phyloP scores from a whole-genome alignment of 2,797 vertebrate species.

The Molothrus ater region DNA sequence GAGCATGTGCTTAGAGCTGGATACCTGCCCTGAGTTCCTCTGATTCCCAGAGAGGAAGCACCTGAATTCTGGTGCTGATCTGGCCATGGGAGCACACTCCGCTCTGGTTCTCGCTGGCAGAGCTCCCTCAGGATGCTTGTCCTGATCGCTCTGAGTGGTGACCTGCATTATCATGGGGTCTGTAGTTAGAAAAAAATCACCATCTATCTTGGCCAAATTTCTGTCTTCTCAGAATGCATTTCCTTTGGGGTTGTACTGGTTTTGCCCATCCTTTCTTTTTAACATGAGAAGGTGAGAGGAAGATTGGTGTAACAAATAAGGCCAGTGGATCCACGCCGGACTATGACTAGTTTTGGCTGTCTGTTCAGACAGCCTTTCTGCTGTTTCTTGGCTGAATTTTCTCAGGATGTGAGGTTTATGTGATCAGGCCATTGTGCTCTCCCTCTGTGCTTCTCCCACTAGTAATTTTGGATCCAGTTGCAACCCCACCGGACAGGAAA shows the following conservation, averaged over 20 bases:
- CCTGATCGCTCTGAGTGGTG: not conserved
- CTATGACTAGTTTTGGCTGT: not conserved
- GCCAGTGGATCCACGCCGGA: not conserved
- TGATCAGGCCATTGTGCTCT: not conserved
- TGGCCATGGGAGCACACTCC: not conserved
- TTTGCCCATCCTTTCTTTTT: not conserved
- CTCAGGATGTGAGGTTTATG: not conserved
- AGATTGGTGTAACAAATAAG: not conserved
- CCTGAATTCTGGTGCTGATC: not conserved
- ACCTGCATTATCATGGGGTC: not conserved
- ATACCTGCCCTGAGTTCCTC: not conserved
- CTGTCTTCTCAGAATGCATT: not conserved
- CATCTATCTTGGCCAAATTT: not conserved
- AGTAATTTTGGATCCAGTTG: not conserved
- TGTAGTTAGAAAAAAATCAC: not conserved
- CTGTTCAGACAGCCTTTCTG: not conserved
- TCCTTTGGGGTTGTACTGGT: not conserved
- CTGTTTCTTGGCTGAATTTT: not conserved
- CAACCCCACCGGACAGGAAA: not conserved
- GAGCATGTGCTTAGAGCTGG: not conserved
- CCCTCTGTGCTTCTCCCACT: not conserved
- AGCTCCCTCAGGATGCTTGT: not conserved
- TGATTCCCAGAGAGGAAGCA: not conserved
- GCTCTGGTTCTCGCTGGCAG: not conserved
- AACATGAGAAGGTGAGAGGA: not conserved